Evolutionary conservation across 2,113 vertebrate genomes (phyloP).

Genomic region (Gopherus evgoodei): DNA sequence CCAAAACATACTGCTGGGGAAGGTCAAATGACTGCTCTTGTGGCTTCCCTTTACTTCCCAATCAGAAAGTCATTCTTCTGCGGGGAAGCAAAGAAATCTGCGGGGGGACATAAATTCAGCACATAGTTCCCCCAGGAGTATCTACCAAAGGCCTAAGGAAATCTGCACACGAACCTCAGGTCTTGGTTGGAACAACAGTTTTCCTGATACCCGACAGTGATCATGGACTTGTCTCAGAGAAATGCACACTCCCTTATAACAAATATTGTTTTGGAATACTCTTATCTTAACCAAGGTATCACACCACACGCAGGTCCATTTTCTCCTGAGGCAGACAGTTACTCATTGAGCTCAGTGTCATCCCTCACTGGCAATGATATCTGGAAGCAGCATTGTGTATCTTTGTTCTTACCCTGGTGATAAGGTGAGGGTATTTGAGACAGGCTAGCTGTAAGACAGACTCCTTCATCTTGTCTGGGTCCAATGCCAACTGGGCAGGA

Average conservation of each 20-base stretch:
- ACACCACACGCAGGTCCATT: not conserved
- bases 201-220: not conserved
- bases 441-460: constrained; percentile 89
- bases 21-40: no score
- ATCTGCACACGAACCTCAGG: not conserved
- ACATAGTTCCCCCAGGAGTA: no score
- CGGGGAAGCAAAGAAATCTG: no score
- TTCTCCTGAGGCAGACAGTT: not conserved
- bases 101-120: no score
- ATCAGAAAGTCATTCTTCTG: no score
- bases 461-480: constrained; percentile 81
- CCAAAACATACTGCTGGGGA: no score
- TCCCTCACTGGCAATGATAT: not conserved
- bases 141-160: not conserved
- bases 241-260: not conserved
- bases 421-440: constrained; percentile 90
- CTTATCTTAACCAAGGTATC: not conserved
- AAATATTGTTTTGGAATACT: not conserved
- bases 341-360: not conserved
- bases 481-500: constrained; percentile 73
- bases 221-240: not conserved
- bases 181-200: not conserved
- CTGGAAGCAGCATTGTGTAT: no score
- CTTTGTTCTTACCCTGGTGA: constrained; percentile 90
- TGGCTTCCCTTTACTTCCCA: no score